Base-by-base conservation (phyloP, 1,140 invertebrate species). In the Apis florea region DNA sequence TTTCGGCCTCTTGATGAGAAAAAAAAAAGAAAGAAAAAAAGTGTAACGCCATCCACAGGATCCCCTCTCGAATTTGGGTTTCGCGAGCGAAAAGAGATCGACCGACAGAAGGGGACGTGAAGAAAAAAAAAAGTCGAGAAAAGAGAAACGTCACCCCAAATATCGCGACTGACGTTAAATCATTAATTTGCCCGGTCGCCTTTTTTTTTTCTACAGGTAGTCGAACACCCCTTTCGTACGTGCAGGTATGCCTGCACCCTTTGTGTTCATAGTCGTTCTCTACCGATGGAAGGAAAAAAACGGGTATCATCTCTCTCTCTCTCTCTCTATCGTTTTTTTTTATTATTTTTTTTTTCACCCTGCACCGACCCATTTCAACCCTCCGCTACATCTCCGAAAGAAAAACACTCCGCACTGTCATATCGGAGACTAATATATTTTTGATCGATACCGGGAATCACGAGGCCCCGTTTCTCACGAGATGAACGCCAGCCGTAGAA, bases 351-450 rank as follows among this genome's bases (percentile, higher is more conserved):
- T 70, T 82, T 61, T 69, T 17, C 15, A 21, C 49, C 61, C 73
- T 59, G 54, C 58, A 49, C 21, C n/a, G 47, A 21, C 24, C 72
- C 26, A 54, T 79, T 24, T 31, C 63, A 67, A 83, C 80, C 75
- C 80, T 79, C 85, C 88, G 85, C 79, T 82, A 76, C 76, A 85
- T 63, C 61, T 82, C 70, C 51, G 59, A 63, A 82, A 83, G 88
- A 87, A 93, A 93, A 93, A 93, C 92, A 93, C 92, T 94, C 91
- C 90, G 91, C 92, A 90, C 90, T 93, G 92, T 93, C 92, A 93
- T 92, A 93, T 93, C 89, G 92, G 89, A 87, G 85, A 93, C 93
- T 94, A 93, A 94, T 94, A 94, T 93, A 94, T 93, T 94, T 93
- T 94, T 94, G 92, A 94, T 94, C 92, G 92, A 93, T 93, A 75